These are phyloP conservation scores for Tonatia bakeri DNA, from an alignment of 2,113 vertebrate species.

Conservation along the genomic window DNA sequence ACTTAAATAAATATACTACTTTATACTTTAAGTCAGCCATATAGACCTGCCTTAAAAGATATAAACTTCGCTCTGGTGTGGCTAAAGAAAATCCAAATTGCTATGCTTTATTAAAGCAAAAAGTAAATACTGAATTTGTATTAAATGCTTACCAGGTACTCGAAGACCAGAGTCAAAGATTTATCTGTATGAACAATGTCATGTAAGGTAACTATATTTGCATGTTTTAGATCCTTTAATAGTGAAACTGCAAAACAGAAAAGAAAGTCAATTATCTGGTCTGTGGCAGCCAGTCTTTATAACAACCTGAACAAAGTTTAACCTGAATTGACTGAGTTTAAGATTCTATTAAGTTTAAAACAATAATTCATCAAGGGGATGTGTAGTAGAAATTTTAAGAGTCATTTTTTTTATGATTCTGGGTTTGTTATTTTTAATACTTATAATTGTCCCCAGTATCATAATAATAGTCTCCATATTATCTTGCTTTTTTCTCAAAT, in stretches of 20 bases:
- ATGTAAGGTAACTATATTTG: conserved; percentile 98
- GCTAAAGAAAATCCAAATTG: not conserved
- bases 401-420: not conserved
- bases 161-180: conserved; percentile 98
- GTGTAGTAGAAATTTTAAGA: not conserved
- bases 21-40: not conserved
- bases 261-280: conserved; percentile 53
- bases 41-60: not conserved
- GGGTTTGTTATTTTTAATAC: not conserved
- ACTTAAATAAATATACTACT: not conserved
- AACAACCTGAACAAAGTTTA: not conserved
- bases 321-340: not conserved
- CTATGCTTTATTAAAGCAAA: conserved; percentile 28
- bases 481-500: not conserved
- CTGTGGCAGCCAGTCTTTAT: conserved; percentile 22
- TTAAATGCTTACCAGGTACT: conserved; percentile 91
- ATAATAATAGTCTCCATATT: not conserved
- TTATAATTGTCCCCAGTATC: not conserved
- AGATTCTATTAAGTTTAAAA: not conserved
- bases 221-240: conserved; percentile 98
- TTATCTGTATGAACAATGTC: conserved; percentile 99
- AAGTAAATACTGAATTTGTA: conserved; percentile 18
- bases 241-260: conserved; percentile 90
- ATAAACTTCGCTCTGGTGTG: not conserved
- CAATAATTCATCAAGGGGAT: not conserved